Conservation (phyloP, 2,888 invertebrate species). For the Drosophila conformis region DNA sequence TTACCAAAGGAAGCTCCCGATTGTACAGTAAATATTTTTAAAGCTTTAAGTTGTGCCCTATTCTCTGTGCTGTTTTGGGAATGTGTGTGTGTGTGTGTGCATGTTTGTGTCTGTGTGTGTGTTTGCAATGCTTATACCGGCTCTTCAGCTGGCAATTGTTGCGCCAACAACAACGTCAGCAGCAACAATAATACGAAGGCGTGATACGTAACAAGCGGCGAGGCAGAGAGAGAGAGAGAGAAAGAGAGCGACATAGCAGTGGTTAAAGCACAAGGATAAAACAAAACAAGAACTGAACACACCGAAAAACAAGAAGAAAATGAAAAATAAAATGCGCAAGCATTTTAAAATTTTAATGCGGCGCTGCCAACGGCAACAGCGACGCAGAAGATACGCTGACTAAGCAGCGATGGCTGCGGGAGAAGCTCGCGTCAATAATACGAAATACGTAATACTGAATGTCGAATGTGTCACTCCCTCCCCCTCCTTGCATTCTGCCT, state of each 20-base stretch:
- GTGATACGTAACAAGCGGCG: constrained; percentile 44
- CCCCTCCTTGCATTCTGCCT: background rate
- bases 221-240: background rate
- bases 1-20: constrained; percentile 38
- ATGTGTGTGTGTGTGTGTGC: background rate
- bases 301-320: constrained; percentile 16
- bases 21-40: constrained; percentile 37
- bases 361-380: constrained; percentile 46
- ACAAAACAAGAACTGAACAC: constrained; percentile 7
- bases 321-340: constrained; percentile 42
- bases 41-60: constrained; percentile 47
- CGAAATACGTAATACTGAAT: constrained; percentile 41
- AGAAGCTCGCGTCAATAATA: constrained; percentile 52
- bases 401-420: constrained; percentile 46
- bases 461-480: constrained; percentile 17
- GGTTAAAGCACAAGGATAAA: constrained; percentile 6
- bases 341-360: constrained; percentile 76
- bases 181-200: constrained; percentile 43
- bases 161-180: constrained; percentile 46
- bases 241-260: background rate
- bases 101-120: background rate
- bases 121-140: constrained; percentile 17
- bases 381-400: constrained; percentile 58
- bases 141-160: constrained; percentile 61
- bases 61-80: background rate